Evolutionary conservation across 2,888 invertebrate species (phyloP).

Genomic region (Ferdinandea cuprea): DNA sequence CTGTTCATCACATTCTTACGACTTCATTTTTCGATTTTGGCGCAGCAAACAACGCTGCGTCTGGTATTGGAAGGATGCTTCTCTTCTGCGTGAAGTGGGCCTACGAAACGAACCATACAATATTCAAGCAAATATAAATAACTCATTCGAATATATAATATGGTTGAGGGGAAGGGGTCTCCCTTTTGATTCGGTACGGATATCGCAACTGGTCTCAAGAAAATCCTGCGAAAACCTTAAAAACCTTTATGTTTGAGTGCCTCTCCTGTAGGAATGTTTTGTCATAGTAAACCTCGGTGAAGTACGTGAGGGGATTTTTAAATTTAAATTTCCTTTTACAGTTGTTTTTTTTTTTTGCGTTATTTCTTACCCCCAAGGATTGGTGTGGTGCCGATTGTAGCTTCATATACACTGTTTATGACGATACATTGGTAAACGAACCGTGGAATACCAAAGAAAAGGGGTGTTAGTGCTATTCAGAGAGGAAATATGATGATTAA

Average conservation of each 20-base stretch:
- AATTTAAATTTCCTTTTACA: constrained; percentile 59
- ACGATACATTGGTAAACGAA: constrained; percentile 73
- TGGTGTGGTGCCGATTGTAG: constrained; percentile 15
- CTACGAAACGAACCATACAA: constrained; percentile 50
- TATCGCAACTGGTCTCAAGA: constrained; percentile 32
- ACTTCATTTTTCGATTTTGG: constrained; percentile 58
- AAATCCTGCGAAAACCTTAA: constrained; percentile 41
- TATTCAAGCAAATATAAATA: constrained; percentile 70
- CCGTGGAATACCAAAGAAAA: constrained; percentile 67
- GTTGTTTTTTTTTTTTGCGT: constrained; percentile 3
- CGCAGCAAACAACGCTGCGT: constrained; percentile 4
- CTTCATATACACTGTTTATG: constrained; percentile 59
- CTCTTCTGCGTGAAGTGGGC: constrained; percentile 39
- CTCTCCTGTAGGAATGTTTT: not conserved
- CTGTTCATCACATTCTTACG: constrained; percentile 67
- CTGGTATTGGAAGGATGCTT: not conserved
- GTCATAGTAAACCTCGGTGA: constrained; percentile 39
- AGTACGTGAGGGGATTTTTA: constrained; percentile 65
- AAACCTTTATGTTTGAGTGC: constrained; percentile 54
- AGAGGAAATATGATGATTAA: constrained; percentile 74
- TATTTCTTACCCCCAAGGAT: constrained; percentile 2
- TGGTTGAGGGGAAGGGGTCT: constrained; percentile 30
- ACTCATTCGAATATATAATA: constrained; percentile 68
- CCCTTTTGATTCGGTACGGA: not conserved
- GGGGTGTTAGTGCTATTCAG: constrained; percentile 70